These are phyloP conservation scores for Beroe forskalii DNA, from an alignment of 37 sponge, comb jelly and placozoan genomes.

Conservation along the genomic window DNA sequence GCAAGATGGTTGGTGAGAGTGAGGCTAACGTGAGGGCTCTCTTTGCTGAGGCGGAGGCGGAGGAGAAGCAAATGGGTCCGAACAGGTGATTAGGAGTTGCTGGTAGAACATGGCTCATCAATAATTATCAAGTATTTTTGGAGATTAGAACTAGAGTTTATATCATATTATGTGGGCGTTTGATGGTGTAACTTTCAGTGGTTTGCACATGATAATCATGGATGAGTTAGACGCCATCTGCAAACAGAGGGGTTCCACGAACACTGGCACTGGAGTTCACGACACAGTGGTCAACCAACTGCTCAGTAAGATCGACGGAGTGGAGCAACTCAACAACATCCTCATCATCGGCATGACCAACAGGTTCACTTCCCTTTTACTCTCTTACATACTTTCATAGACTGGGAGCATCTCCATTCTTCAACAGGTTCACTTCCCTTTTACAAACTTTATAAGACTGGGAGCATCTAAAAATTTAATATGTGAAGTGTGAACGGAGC, in stretches of 20 bases:
- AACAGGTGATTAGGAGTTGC: too few relatives aligned
- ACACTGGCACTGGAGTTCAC: constrained; percentile 91
- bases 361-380: constrained; percentile 10
- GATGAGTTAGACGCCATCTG: constrained; percentile 99
- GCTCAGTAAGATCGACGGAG: constrained; percentile 96
- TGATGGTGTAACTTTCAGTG: constrained; percentile 68
- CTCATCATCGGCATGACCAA: constrained; percentile 84
- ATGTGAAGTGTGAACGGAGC: too few relatives aligned
- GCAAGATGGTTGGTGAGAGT: constrained; percentile 97
- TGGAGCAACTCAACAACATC: constrained; percentile 97
- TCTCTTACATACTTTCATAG: too few relatives aligned
- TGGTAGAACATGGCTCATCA: too few relatives aligned
- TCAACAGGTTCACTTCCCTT: too few relatives aligned
- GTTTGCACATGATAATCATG: constrained; percentile 98
- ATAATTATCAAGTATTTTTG: too few relatives aligned
- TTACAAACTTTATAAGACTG: too few relatives aligned
- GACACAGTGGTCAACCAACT: constrained; percentile 99
- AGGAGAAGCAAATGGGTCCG: constrained; percentile 86
- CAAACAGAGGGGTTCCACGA: constrained; percentile 82
- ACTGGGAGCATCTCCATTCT: too few relatives aligned
- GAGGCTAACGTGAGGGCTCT: constrained; percentile 90
- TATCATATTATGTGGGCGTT: too few relatives aligned
- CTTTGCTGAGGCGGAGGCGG: constrained; percentile 95
- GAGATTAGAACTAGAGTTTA: neutral
- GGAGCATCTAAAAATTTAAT: too few relatives aligned